A percentile compares a stretch with the other conserved stretches of the same genome.
Conservation (phyloP, 2,888 invertebrate species). For the Sinhomidia bicolor region DNA sequence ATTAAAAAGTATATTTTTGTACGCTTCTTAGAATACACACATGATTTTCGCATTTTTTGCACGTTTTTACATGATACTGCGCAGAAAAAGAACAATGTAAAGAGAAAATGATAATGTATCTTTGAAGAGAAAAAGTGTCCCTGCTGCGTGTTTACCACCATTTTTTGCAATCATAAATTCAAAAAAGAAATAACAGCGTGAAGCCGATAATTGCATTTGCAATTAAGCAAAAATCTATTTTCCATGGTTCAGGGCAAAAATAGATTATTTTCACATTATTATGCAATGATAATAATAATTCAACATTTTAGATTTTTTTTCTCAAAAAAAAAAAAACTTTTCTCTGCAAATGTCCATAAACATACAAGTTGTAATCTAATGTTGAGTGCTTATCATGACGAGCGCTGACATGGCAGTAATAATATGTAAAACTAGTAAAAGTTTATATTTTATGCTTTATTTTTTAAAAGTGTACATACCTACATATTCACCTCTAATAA, state of each 20-base stretch:
- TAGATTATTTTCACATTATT: background rate
- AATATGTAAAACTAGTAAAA: background rate
- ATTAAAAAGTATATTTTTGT: background rate
- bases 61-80: background rate
- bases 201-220: constrained; percentile 51
- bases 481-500: background rate
- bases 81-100: background rate
- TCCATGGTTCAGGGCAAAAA: constrained; percentile 1
- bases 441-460: background rate
- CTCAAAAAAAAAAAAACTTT: background rate
- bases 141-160: constrained; percentile 15
- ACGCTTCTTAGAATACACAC: background rate
- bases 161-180: constrained; percentile 38
- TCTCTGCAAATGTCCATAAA: background rate
- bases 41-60: background rate
- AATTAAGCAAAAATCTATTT: constrained; percentile 54
- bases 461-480: background rate
- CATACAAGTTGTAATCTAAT: background rate
- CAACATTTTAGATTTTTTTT: background rate
- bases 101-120: constrained; percentile 13
- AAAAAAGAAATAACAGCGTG: constrained; percentile 41
- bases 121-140: constrained; percentile 12
- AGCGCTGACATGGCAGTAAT: background rate
- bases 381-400: background rate
- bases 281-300: background rate